Conservation (phyloP, 2,113 vertebrate genomes). For the Nansenia antarctica region DNA sequence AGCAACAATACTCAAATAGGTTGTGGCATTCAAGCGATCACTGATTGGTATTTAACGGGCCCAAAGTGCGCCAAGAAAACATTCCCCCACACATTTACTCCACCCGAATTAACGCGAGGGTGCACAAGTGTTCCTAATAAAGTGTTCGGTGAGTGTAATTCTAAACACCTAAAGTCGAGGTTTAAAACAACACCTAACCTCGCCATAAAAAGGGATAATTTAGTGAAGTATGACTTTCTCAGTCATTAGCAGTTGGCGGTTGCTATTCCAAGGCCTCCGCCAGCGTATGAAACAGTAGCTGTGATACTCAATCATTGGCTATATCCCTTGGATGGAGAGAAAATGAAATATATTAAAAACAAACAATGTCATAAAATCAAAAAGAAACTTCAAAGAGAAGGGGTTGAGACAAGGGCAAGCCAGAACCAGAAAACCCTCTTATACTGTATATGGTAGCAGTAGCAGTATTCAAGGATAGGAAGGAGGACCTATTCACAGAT, state of each 20-base stretch:
- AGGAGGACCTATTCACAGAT: conserved; percentile 21
- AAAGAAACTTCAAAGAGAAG: conserved; percentile 6
- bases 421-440: conserved; percentile 42
- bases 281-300: neutral
- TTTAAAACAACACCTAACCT: neutral
- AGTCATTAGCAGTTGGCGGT: neutral
- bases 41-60: too few species aligned
- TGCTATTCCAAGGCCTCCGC: too few species aligned
- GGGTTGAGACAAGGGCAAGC: conserved; percentile 27
- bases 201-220: neutral
- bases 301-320: neutral
- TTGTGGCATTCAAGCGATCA: too few species aligned
- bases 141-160: too few species aligned
- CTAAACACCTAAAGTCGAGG: too few species aligned
- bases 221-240: neutral
- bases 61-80: too few species aligned
- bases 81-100: too few species aligned
- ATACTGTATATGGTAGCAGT: neutral
- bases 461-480: conserved; percentile 31
- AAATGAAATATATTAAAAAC: neutral
- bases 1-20: too few species aligned
- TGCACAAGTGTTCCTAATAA: too few species aligned
- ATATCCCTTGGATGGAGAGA: neutral
- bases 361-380: neutral
- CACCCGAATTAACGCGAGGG: too few species aligned